phyloP scores from a whole-genome alignment of 2,797 vertebrate species.

The Semaprochilodus insignis region DNA sequence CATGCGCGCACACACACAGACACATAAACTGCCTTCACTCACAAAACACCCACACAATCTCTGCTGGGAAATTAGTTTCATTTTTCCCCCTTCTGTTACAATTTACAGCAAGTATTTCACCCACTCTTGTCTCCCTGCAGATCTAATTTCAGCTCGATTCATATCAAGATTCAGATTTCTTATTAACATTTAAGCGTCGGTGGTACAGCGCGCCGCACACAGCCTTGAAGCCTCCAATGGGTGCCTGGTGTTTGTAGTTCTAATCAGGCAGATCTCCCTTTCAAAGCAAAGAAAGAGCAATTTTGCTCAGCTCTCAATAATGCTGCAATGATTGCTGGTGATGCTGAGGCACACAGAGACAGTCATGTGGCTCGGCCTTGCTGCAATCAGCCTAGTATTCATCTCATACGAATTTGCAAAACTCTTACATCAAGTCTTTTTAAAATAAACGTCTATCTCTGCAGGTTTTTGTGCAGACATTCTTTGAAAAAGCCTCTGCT shows the following conservation, averaged over 20 bases:
- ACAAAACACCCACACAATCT: slow-evolving; percentile 24
- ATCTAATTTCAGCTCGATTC: slow-evolving; percentile 31
- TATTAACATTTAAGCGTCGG: slow-evolving; percentile 3
- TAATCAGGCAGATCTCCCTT: slow-evolving; percentile 27
- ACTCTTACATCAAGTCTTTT: slow-evolving; percentile 4
- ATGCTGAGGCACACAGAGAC: slow-evolving; percentile 18
- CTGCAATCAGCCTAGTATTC: slow-evolving; percentile 44
- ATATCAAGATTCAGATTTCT: slow-evolving; percentile 24
- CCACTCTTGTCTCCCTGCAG: slow-evolving; percentile 32
- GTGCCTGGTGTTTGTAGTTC: slow-evolving; percentile 24
- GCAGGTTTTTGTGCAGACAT: neutral
- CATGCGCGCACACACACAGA: neutral
- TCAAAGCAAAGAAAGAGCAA: slow-evolving; percentile 17
- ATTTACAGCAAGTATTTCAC: slow-evolving; percentile 29
- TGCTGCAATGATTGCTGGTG: slow-evolving; percentile 15
- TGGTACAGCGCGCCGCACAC: neutral
- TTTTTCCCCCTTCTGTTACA: neutral
- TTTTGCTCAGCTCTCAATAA: slow-evolving; percentile 15
- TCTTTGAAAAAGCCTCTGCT: neutral
- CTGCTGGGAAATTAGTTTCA: slow-evolving; percentile 21
- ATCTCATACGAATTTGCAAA: slow-evolving; percentile 7
- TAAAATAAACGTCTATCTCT: neutral
- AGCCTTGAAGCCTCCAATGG: slow-evolving; percentile 3
- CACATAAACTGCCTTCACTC: neutral
- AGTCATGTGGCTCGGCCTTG: neutral